Base-by-base conservation (phyloP, 1,140 invertebrate species). In the Drosophila tani region DNA sequence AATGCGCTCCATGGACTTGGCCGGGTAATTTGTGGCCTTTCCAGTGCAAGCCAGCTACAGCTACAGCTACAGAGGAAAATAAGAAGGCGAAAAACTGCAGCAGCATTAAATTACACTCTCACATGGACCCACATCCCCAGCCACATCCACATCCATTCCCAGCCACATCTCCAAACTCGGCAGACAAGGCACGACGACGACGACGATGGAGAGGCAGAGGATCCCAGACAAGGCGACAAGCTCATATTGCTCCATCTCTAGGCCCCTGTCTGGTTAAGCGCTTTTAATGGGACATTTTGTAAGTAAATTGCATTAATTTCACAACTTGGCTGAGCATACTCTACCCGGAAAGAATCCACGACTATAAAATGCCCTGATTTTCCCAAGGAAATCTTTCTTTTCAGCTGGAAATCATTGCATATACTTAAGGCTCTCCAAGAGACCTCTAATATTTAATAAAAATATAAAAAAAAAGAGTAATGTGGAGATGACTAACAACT, bases 281-380 rank as follows among this genome's bases (percentile, higher is more conserved):
- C 67, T 83, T 83, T 87, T 83, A 87, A 87, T 87, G 80, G 84
- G 73, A 77, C 84, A 88, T 88, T 87, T 87, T 87, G 73, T 83
- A 80, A 76, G 84, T 78, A 88, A 87, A 87, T 87, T 88, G 83
- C 84, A 88, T 87, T 87, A 83, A 88, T 88, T 88, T 88, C 65
- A 64, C 59, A 82, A 77, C 79, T 76, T 64, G 74, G 38, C 51
- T 64, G 65, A 40, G 35, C 51, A 46, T 24, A 51, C 43, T 21
- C 38, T 59, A 21, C 27, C 35, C 27, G 29, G 29, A 41, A 60
- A 64, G 43, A 47, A 32, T 17, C 14, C 38, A 47, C 47, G 40
- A 29, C 32, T 57, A 40, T 32, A 40, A 41, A 41, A 53, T 14
- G 27, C 40, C 17, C 38, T 35, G 27, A 6, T 29, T 6, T 29